Evolutionary conservation across 2,113 vertebrate species (phyloP), one percentile per base, ranked within the genome.

Genomic region (Urocolius indicus): DNA sequence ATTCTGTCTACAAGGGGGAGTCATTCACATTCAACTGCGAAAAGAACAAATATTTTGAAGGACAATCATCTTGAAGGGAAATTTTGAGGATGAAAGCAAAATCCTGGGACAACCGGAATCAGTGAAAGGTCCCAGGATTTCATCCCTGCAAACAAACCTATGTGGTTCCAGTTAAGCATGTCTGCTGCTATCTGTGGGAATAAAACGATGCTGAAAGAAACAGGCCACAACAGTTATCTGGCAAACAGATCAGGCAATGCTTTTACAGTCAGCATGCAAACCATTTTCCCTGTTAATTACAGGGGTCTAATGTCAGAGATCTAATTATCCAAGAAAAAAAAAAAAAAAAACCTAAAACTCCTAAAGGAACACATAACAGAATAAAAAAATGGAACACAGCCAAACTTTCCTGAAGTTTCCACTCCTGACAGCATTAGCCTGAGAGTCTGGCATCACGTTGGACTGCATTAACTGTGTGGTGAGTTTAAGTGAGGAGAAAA

Each of bases 261-360:
- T 92, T 87, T 94, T 92, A 78, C 6, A 87, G 86, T 27, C 91
- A 72, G 77, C 77, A 79, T 30, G 69, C 45, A 92, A 93, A 63
- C 49, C 52, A 72, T 78, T 84, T 94, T 87, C 91, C 69, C 45
- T 94, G 67, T 94, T 97, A 96, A 95, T 92, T 94, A 87, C 89
- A 57, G 68, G 48, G 10, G 0, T 72, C 91, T 94, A 89, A 92
- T 96, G 62, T 95, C 90, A 94, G 91, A 94, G 77, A 95, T 71
- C 91, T 95, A 94, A 95, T 96, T 95, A 97, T 38, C 57, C 29
- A 87, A 93, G 72, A 84, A 95, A 83, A 85, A 95, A 91, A 88
- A 84, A 95, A 83, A 85, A 95, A 91, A 88, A 41, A 41, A 41
- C 38, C 68, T 74, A 87, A 85, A 94, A 82, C 54, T 90, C 48